Conservation (phyloP, 2,888 invertebrate genomes). For the Melinopterus prodromus region DNA sequence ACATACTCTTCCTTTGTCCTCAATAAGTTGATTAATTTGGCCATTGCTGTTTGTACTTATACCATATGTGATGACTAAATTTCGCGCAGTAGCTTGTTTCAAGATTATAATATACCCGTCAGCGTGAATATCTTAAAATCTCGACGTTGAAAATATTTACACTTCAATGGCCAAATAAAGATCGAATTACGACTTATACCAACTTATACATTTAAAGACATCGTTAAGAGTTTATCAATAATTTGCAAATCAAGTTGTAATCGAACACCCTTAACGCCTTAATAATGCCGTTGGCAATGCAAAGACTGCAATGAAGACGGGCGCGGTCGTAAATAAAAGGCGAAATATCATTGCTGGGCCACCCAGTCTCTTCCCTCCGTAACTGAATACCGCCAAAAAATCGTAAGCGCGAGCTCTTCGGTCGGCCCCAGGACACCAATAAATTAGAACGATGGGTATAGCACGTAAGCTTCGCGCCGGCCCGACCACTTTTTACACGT, state of each 20-base stretch:
- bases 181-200: not conserved
- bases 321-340: not conserved
- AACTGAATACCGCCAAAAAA: slow-evolving; percentile 18
- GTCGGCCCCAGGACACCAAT: slow-evolving; percentile 21
- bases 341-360: not conserved
- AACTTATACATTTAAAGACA: not conserved
- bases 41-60: too few species aligned
- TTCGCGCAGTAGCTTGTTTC: too few species aligned
- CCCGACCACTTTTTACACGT: slow-evolving; percentile 38
- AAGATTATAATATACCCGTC: not conserved
- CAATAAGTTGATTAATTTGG: too few species aligned
- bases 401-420: not conserved
- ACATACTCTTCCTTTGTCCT: too few species aligned
- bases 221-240: not conserved
- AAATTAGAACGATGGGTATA: slow-evolving; percentile 32
- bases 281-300: not conserved
- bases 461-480: slow-evolving; percentile 34
- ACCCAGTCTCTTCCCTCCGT: slow-evolving; percentile 9
- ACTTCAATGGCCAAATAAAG: not conserved
- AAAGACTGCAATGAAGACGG: not conserved
- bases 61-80: too few species aligned
- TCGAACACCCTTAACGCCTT: not conserved
- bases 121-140: not conserved
- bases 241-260: not conserved
- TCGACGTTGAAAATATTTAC: not conserved